These are phyloP conservation scores for Brassicogethes aeneus DNA, from an alignment of 2,888 invertebrate genomes.

Conservation along the genomic window DNA sequence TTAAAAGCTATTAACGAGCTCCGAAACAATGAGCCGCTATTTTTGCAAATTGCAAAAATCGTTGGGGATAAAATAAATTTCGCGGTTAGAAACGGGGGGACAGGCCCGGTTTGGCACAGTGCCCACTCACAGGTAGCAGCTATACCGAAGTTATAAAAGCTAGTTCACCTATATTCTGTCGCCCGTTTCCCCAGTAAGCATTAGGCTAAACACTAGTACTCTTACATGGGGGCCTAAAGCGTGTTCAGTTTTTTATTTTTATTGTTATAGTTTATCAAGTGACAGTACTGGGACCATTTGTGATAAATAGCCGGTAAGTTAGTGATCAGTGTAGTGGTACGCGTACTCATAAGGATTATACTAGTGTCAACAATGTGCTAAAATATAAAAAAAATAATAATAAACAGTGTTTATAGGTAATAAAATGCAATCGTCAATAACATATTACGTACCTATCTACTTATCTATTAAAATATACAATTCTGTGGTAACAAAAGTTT, in stretches of 20 bases:
- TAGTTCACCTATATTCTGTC: conserved; percentile 41
- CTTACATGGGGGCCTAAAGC: conserved; percentile 37
- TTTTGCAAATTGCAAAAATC: conserved; percentile 10
- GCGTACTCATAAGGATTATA: neutral
- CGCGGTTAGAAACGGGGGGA: neutral
- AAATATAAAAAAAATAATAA: too few relatives aligned
- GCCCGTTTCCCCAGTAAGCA: conserved; percentile 51
- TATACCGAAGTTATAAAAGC: conserved; percentile 50
- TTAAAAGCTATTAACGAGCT: too few relatives aligned
- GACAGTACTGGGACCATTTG: conserved; percentile 36
- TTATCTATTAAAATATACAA: too few relatives aligned
- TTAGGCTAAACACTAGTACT: conserved; percentile 14
- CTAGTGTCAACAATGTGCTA: neutral
- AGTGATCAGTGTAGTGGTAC: conserved; percentile 7
- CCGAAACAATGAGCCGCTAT: too few relatives aligned
- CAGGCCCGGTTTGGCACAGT: conserved; percentile 31
- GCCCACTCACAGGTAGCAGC: conserved; percentile 42
- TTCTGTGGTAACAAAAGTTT: too few relatives aligned
- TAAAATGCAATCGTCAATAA: too few relatives aligned
- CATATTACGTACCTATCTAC: too few relatives aligned
- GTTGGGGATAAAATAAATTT: conserved; percentile 4
- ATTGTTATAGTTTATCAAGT: conserved; percentile 20
- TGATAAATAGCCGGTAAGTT: conserved; percentile 37
- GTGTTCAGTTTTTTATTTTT: conserved; percentile 16
- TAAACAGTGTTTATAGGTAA: too few relatives aligned